A percentile compares a stretch with the other conserved stretches of the same genome.
Conservation (phyloP, 2,797 vertebrate genomes). For the Huso huso region DNA sequence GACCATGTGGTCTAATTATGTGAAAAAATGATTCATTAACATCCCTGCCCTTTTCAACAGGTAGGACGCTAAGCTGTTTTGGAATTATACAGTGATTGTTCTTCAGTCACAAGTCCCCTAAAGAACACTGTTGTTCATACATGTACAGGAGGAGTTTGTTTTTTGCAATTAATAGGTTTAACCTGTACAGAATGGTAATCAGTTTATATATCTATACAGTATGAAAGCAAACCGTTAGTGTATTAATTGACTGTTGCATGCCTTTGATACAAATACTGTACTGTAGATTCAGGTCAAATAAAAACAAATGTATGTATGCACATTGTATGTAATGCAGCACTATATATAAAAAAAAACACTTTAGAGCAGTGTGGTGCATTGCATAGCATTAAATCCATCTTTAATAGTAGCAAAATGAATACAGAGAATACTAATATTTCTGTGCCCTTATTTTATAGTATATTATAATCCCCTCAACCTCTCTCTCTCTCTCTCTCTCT, state of each 20-base stretch:
- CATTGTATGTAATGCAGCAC: too few relatives aligned
- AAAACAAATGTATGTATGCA: neutral
- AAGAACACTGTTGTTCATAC: conserved; percentile 28
- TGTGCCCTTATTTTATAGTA: too few relatives aligned
- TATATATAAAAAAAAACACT: too few relatives aligned
- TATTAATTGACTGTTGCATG: conserved; percentile 20
- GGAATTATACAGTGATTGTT: conserved; percentile 7
- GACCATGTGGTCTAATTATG: conserved; percentile 58
- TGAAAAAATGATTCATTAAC: conserved; percentile 64
- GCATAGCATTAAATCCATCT: too few relatives aligned
- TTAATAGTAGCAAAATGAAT: too few relatives aligned
- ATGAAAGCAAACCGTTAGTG: conserved; percentile 18
- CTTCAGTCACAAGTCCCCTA: conserved; percentile 36
- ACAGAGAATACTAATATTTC: too few relatives aligned
- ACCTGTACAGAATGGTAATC: conserved; percentile 12
- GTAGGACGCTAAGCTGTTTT: conserved; percentile 38
- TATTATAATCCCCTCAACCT: too few relatives aligned
- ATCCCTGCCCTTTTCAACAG: conserved; percentile 56
- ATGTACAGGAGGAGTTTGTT: conserved; percentile 26
- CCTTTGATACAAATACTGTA: conserved; percentile 24
- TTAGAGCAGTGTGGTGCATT: too few relatives aligned
- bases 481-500: neutral
- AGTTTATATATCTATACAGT: neutral
- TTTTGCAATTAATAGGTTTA: conserved; percentile 12
- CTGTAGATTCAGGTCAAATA: conserved; percentile 12